Conservation (phyloP, 2,888 invertebrate species). For the Sturmia bella region DNA sequence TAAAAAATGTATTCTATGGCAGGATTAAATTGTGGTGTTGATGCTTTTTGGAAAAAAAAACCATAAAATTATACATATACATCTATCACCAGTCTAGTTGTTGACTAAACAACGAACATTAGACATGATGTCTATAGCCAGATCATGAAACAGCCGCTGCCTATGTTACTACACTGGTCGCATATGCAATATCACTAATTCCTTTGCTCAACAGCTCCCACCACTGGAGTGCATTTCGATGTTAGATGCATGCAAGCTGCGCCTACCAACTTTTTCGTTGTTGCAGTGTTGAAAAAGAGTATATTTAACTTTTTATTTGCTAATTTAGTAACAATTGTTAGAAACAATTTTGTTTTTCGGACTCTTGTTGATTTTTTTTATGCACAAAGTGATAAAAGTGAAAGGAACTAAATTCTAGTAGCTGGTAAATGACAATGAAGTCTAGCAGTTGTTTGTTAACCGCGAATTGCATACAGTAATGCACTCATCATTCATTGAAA, state of each 20-base stretch:
- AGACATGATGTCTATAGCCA: too few species aligned
- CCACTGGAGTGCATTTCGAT: neutral
- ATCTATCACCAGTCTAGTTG: too few species aligned
- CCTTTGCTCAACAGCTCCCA: too few species aligned
- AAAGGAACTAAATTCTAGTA: conserved; percentile 28
- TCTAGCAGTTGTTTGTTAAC: conserved; percentile 35
- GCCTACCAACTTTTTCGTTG: neutral
- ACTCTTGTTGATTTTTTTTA: neutral
- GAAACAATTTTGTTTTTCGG: conserved; percentile 33
- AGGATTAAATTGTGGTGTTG: too few species aligned
- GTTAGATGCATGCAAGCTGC: neutral
- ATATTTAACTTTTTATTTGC: conserved; percentile 54
- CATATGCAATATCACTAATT: too few species aligned
- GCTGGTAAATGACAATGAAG: conserved; percentile 44
- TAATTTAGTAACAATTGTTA: conserved; percentile 48
- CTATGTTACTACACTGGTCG: too few species aligned
- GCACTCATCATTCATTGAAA: conserved; percentile 44
- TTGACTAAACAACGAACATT: too few species aligned
- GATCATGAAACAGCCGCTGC: too few species aligned
- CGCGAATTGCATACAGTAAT: conserved; percentile 45
- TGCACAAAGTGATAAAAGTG: neutral
- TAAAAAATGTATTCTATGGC: too few species aligned
- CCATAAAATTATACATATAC: too few species aligned
- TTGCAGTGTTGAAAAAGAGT: conserved; percentile 3
- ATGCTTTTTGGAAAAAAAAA: too few species aligned